Conservation (phyloP, 2,113 vertebrate genomes). For the Haliaeetus leucogaster region DNA sequence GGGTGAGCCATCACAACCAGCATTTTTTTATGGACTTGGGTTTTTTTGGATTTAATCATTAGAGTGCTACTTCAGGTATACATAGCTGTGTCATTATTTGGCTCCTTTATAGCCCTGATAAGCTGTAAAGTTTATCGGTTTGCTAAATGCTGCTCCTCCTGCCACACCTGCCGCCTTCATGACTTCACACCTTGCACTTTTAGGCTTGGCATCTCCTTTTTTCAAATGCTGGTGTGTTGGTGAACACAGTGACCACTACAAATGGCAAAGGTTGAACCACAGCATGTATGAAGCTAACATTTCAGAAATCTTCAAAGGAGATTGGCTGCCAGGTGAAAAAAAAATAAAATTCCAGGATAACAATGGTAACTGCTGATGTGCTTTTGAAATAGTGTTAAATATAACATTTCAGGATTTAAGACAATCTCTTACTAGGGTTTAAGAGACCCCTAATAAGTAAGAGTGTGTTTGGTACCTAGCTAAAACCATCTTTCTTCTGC, state of each 20-base stretch:
- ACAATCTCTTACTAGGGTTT: not conserved
- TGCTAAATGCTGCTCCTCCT: not conserved
- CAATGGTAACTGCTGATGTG: not conserved
- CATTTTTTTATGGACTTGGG: not conserved
- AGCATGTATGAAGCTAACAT: not conserved
- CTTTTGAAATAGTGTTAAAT: not conserved
- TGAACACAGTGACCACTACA: not conserved
- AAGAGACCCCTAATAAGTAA: not conserved
- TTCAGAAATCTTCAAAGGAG: not conserved
- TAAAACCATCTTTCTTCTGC: not conserved
- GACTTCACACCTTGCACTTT: fast-evolving
- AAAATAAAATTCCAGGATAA: not conserved
- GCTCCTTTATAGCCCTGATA: not conserved
- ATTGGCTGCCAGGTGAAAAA: not conserved
- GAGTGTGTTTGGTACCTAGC: not conserved
- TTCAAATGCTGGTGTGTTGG: not conserved
- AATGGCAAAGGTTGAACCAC: not conserved
- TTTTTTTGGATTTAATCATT: not conserved
- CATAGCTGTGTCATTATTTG: not conserved
- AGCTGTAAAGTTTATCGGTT: not conserved
- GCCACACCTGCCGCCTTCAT: not conserved
- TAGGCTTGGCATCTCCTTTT: not conserved
- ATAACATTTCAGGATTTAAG: not conserved
- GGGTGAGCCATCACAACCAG: not conserved
- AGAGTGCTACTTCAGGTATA: not conserved